Percentiles rank a stretch among this genome's conserved stretches.
Conservation (phyloP, 1,140 invertebrate genomes). For the Trichonephila clavata region DNA sequence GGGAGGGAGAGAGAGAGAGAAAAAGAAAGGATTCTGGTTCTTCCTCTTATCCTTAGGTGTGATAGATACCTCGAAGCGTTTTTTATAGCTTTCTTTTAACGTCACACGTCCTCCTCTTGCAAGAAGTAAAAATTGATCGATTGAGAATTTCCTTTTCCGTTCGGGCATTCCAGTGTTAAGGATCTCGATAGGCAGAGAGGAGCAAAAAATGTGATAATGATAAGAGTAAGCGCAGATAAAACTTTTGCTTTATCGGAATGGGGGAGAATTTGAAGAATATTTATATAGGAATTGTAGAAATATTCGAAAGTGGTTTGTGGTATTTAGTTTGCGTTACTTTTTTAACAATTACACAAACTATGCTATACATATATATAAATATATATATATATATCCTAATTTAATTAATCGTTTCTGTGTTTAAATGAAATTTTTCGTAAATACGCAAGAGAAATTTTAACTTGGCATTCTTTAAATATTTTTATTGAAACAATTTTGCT, state of each 20-base stretch:
- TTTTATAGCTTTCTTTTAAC: constrained; percentile 15
- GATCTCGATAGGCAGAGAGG: neutral
- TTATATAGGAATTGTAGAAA: neutral
- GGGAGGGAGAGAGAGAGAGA: neutral
- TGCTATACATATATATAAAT: no score
- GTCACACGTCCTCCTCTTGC: neutral
- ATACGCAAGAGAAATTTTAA: no score
- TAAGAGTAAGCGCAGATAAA: constrained; percentile 28
- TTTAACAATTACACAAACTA: no score
- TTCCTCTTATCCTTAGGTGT: neutral
- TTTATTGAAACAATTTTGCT: no score
- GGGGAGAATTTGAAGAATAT: neutral
- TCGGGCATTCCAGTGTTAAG: neutral
- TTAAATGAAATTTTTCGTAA: no score
- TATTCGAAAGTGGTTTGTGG: neutral
- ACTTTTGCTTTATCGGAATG: neutral
- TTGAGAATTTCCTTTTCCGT: constrained; percentile 44
- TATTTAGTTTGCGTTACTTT: no score
- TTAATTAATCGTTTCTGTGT: no score
- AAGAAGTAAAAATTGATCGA: constrained; percentile 46
- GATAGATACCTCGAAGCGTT: constrained; percentile 13
- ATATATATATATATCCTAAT: no score
- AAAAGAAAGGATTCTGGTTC: neutral
- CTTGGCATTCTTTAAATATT: no score
- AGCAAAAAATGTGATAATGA: neutral